Evolutionary conservation across 2,113 vertebrate genomes (phyloP).

Genomic region (Pollachius pollachius): DNA sequence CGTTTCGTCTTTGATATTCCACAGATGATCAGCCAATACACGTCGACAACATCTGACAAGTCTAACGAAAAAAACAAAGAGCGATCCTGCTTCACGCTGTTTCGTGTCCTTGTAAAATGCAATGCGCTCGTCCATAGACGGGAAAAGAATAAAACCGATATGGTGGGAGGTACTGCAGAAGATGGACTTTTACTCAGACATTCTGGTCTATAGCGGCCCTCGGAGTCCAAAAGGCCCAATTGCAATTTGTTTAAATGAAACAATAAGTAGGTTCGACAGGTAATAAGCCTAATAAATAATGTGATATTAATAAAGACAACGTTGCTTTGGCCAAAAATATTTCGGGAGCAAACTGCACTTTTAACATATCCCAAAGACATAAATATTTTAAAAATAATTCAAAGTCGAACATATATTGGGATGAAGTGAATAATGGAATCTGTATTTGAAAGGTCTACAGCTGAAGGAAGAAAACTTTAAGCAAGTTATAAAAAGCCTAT

Average conservation of each 20-base stretch:
- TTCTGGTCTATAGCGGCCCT: neutral
- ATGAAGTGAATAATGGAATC: neutral
- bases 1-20: neutral
- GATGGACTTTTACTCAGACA: neutral
- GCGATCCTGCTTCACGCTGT: neutral
- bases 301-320: too few relatives aligned
- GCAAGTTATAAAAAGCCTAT: conserved; percentile 5
- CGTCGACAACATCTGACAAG: neutral
- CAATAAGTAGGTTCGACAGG: too few relatives aligned
- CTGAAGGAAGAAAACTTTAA: conserved; percentile 24
- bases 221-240: neutral
- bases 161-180: neutral
- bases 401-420: neutral
- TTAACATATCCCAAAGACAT: too few relatives aligned
- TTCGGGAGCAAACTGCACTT: too few relatives aligned
- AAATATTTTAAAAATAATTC: too few relatives aligned
- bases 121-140: neutral
- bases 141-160: neutral
- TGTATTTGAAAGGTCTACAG: neutral
- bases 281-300: neutral
- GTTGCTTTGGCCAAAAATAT: too few relatives aligned
- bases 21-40: conserved; percentile 20
- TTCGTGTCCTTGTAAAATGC: neutral
- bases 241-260: neutral
- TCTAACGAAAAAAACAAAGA: neutral